Evolutionary conservation across 2,113 vertebrate genomes (phyloP), one percentile per base, ranked within the genome.

Genomic region (Delphinapterus leucas): DNA sequence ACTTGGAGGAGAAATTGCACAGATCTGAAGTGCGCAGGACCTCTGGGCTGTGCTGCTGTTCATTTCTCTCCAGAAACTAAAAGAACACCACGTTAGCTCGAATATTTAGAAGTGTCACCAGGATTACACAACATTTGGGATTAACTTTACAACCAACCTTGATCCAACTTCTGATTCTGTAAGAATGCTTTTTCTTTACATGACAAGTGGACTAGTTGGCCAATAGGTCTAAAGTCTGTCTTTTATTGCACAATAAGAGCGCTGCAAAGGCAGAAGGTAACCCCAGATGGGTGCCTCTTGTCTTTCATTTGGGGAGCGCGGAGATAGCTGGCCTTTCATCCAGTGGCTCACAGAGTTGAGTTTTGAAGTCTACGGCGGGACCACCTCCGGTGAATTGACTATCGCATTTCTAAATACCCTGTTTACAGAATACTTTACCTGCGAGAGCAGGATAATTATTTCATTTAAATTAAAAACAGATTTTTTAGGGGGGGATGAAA

Each of bases 391-490:
- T 31, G 68, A 80, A n/a, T 9, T 61, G 68, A 49, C 71, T 0
- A 9, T 71, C 80, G 6, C 77, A 11, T 61, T 89, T 79, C 84
- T 63, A 63, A 80, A 63, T 53, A 36, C 38, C 73, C 53, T 92
- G 79, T 82, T 86, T 84, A 85, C 23, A 44, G 23, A 74, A 25
- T 26, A 41, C n/a, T 77, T 80, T 93, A 80, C 74, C 76, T 83
- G 41, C 63, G 41, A 70, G 38, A 61, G n/a, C 79, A 81, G 65
- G 36, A 38, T 79, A 44, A 86, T 95, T 55, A 38, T 82, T 65
- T 84, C 93, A 61, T 73, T 86, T 88, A 92, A 86, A 79, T 85
- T 65, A 87, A 74, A 96, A 87, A 15, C 70, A 70, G n/a, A 13
- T 58, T 82, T 94, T 61, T 36, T 2, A 85, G 25, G 65, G 74